Conservation (phyloP, 2,888 invertebrate genomes). For the Lepidocyrtinus sp. region DNA sequence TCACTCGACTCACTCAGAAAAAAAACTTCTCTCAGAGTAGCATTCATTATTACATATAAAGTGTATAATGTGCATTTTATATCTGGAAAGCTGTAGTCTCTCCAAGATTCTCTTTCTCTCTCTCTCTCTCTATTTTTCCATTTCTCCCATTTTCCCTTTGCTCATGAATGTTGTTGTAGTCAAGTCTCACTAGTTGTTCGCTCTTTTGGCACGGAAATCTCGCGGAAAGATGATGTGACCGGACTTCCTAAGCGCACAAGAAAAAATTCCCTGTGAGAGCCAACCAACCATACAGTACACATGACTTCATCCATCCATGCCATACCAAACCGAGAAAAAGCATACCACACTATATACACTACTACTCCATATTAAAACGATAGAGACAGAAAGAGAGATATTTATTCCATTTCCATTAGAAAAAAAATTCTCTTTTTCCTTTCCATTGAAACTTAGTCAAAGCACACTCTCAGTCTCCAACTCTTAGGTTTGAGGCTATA, state of each 20-base stretch:
- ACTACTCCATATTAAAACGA: constrained; percentile 13
- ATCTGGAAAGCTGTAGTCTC: constrained; percentile 31
- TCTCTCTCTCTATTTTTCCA: constrained; percentile 16
- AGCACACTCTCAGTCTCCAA: constrained; percentile 15
- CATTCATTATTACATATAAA: constrained; percentile 16
- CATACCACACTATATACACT: constrained; percentile 2
- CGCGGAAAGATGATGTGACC: constrained; percentile 70
- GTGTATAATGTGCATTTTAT: constrained; percentile 20
- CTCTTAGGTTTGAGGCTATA: background rate
- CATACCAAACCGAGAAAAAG: background rate
- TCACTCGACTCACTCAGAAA: constrained; percentile 26
- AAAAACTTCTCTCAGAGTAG: background rate
- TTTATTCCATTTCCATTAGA: constrained; percentile 4
- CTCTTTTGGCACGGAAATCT: constrained; percentile 70
- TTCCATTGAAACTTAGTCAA: constrained; percentile 58
- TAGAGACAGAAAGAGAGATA: too few species aligned
- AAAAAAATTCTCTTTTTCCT: constrained; percentile 39
- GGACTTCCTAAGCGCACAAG: constrained; percentile 67
- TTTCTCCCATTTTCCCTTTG: constrained; percentile 22
- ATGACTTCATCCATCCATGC: constrained; percentile 56
- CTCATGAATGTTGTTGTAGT: constrained; percentile 52
- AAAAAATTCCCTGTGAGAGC: constrained; percentile 62
- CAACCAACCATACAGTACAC: constrained; percentile 61
- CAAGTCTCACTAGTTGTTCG: constrained; percentile 67
- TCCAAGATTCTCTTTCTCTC: background rate